phyloP scores from a whole-genome alignment of 2,113 vertebrate genomes.

The Phalacrocorax pelagicus region DNA sequence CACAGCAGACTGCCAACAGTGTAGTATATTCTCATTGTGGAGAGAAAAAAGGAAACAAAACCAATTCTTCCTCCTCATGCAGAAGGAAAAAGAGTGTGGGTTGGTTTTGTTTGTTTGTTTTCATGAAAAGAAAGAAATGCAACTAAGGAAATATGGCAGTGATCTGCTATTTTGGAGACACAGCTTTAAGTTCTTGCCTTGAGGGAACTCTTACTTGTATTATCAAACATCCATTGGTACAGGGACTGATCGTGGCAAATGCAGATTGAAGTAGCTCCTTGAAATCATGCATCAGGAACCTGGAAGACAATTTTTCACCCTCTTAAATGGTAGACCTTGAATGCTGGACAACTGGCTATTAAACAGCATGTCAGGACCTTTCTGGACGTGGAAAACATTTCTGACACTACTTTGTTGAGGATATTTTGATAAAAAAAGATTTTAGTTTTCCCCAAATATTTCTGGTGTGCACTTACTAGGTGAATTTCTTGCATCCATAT shows the following conservation, averaged over 20 bases:
- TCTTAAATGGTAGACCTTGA: neutral
- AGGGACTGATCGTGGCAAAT: neutral
- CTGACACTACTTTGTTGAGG: neutral
- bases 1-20: neutral
- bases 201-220: neutral
- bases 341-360: neutral
- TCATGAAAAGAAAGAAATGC: neutral
- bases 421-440: neutral
- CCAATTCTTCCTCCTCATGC: neutral
- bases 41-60: neutral
- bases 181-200: neutral
- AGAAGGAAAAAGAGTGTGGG: neutral
- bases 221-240: neutral
- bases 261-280: neutral
- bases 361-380: neutral
- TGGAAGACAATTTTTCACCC: neutral
- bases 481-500: neutral
- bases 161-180: neutral
- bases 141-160: neutral
- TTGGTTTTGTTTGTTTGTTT: neutral
- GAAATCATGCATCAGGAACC: neutral
- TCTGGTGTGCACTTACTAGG: neutral
- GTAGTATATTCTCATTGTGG: neutral
- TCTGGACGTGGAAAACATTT: neutral
- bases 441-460: neutral